Base-by-base conservation (phyloP, 2,113 vertebrate species). In the Prunella fulvescens region DNA sequence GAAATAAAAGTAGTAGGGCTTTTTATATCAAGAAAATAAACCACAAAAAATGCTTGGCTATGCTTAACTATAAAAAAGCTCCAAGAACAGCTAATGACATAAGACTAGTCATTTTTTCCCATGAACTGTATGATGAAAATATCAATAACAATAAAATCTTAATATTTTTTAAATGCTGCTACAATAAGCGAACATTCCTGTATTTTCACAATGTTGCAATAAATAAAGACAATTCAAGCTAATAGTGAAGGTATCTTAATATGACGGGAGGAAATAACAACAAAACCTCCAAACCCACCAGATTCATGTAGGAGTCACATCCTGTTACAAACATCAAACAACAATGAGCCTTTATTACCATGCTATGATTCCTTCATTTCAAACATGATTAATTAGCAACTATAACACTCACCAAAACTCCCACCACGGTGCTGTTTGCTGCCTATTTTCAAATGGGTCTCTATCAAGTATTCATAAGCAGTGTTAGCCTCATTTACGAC, bases 291-390 rank as follows among this genome's bases (percentile, higher is more conserved):
- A 96, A 96, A 96, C 92, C 95, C 95, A 96, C 90, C 65, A 96
- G 78, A 91, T 93, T 96, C 62, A 5, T 44, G 82, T 85, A 97
- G 96, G 96, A 98, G 97, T 95, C 94, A 95, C 86, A 95, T 93
- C 92, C 97, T 97, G 96, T 97, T 97, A 92, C 92, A 97, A 98
- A 96, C 79, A 96, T 94, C 97, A 98, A 97, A 98, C 90, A 97
- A 97, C 95, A 98, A 97, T 95, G 93, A 97, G 95, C 93, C 91
- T 97, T 97, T 97, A 97, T 95, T 94, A 94, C 90, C 90, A 96
- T 78, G 88, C 96, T 97, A 97, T 88, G 96, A 98, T 96, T 97
- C 94, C 95, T 97, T 96, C 95, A 92, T 97, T 97, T 95, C 94
- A 95, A 96, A 97, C 92, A 95, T 95, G 88, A 97, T 98, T 98